Conservation (phyloP, 35 echinoderm and acorn worm species). For the Chiridota heheva region DNA sequence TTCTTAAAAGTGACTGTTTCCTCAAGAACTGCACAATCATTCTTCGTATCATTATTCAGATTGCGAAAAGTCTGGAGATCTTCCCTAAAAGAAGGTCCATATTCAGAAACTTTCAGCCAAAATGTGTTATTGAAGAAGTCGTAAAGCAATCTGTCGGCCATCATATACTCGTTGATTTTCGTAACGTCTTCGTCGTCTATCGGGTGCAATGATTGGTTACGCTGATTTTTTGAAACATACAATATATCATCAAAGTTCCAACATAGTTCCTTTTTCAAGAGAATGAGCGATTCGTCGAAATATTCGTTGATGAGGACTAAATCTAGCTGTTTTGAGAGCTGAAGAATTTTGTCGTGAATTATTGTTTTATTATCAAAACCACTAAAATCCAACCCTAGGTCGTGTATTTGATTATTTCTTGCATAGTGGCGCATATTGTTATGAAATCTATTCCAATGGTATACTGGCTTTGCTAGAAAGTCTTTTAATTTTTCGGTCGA, state of each 20-base stretch:
- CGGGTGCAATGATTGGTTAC: background rate
- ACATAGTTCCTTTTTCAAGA: slow-evolving; percentile 40
- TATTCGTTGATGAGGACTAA: slow-evolving; percentile 46
- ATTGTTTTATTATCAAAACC: background rate
- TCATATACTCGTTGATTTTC: slow-evolving; percentile 30
- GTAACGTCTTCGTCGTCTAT: background rate
- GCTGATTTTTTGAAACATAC: slow-evolving; percentile 15
- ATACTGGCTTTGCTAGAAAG: too few species aligned
- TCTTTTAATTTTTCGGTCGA: too few species aligned
- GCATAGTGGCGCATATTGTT: background rate
- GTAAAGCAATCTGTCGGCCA: slow-evolving; percentile 50
- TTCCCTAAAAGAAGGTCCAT: slow-evolving; percentile 48
- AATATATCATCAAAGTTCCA: slow-evolving; percentile 52
- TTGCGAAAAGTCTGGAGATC: slow-evolving; percentile 48
- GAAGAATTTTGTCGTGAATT: background rate
- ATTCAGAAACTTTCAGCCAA: slow-evolving; percentile 48
- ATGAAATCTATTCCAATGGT: too few species aligned
- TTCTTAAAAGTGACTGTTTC: background rate
- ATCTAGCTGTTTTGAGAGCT: slow-evolving; percentile 17
- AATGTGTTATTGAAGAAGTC: slow-evolving; percentile 56
- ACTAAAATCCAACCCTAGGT: slow-evolving; percentile 1
- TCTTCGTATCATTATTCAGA: slow-evolving; percentile 3
- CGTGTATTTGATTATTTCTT: slow-evolving; percentile 19
- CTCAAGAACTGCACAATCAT: background rate
- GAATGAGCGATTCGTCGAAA: slow-evolving; percentile 50